Conservation (phyloP, 1,140 invertebrate species). For the Drosophila repleta region DNA sequence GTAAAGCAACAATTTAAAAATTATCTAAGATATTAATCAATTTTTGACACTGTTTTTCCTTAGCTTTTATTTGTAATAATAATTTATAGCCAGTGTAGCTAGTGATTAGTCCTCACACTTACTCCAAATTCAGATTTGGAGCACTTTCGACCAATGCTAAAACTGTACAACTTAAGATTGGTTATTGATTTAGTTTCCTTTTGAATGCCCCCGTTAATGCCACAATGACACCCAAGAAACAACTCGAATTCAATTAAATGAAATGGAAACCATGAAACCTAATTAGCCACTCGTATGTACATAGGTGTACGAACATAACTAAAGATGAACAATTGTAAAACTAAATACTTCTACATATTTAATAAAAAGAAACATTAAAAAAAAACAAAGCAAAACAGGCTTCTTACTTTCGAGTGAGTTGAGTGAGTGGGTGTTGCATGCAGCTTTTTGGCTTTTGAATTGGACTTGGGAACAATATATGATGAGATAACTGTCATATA, state of each 20-base stretch:
- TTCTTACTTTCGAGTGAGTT: neutral
- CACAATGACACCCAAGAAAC: conserved; percentile 30
- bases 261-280: conserved; percentile 30
- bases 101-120: conserved; percentile 13
- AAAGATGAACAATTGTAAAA: conserved; percentile 57
- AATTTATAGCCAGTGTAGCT: conserved; percentile 7
- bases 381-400: neutral
- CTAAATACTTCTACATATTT: conserved; percentile 61
- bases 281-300: conserved; percentile 42
- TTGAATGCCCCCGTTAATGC: conserved; percentile 32
- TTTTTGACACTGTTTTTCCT: neutral
- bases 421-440: too few species aligned
- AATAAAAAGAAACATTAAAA: conserved; percentile 50
- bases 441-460: too few species aligned
- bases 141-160: conserved; percentile 43
- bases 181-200: conserved; percentile 11
- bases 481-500: too few species aligned
- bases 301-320: conserved; percentile 52
- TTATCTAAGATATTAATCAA: neutral
- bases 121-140: conserved; percentile 13
- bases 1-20: neutral
- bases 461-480: too few species aligned
- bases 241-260: conserved; percentile 45
- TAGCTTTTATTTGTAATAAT: neutral
- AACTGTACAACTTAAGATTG: conserved; percentile 19